A percentile compares a stretch with the other conserved stretches of the same genome.
Evolutionary conservation across 2,113 vertebrate species (phyloP).

Genomic region (Mugil cephalus): DNA sequence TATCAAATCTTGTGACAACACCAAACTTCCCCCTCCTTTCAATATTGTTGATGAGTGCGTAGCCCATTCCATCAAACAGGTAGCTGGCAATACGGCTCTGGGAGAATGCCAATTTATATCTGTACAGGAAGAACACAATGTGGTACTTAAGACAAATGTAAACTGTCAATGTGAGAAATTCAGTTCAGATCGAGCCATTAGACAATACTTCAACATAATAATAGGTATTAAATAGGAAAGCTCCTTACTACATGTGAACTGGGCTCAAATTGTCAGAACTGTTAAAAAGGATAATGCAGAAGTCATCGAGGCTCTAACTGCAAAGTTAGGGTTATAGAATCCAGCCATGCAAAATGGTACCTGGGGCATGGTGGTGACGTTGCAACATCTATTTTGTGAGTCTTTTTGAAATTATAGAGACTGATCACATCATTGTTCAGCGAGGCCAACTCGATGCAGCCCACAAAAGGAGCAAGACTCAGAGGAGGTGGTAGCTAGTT

Average conservation of each 20-base stretch:
- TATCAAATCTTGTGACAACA: conserved; percentile 95
- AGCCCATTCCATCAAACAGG: conserved; percentile 95
- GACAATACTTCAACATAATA: neutral
- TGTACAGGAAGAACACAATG: conserved; percentile 38
- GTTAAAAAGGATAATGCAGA: too few species aligned
- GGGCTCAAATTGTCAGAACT: too few species aligned
- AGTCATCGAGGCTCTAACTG: too few species aligned
- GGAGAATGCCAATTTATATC: conserved; percentile 96
- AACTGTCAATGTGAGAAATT: neutral
- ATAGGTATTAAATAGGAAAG: neutral
- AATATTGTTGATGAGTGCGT: conserved; percentile 91
- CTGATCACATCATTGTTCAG: conserved; percentile 96
- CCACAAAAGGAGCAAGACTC: conserved; percentile 91
- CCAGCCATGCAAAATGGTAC: conserved; percentile 47
- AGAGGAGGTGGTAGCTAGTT: conserved; percentile 91
- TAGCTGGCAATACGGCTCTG: conserved; percentile 94
- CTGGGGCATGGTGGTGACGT: conserved; percentile 89
- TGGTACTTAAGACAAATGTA: neutral
- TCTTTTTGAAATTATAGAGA: conserved; percentile 93
- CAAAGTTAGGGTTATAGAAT: neutral
- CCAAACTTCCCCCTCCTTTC: conserved; percentile 88
- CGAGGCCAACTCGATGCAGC: conserved; percentile 93
- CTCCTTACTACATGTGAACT: too few species aligned
- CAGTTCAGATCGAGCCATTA: neutral
- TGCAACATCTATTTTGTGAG: conserved; percentile 87